Base-by-base conservation (phyloP, 2,797 vertebrate species). In the Scarus forsteni region DNA sequence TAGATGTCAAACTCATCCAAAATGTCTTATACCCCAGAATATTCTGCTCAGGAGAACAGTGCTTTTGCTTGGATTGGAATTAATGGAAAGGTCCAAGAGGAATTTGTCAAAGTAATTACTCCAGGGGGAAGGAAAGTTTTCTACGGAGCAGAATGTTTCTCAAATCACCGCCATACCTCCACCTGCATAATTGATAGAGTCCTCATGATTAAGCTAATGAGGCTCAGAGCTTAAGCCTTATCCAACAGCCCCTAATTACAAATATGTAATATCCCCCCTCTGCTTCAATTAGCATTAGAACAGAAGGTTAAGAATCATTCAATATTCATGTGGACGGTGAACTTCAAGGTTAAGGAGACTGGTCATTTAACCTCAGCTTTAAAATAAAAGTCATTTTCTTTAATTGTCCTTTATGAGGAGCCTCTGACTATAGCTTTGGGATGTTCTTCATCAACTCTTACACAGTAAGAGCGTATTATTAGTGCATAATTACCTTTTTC, bases 251-350 rank as follows among this genome's bases (percentile, higher is more conserved):
- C 78, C 91, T 93, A 92, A 93, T 93, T 93, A 91, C 87, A 93
- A 92, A 93, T 92, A 92, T 92, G 88, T 89, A 91, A 90, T 93
- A 89, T 89, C 73, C 81, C 88, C 77, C 63, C 79, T 81, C 74
- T 75, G 66, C 88, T 86, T 89, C 89, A 90, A 90, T 92, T 90
- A 91, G 87, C 86, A 85, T 82, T 82, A 89, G 90, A 92, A 86
- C 86, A 92, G 90, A 92, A 93, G 92, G 89, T 93, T 91, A 90
- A 86, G 87, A 89, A 84, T 92, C 87, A 91, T 93, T 89, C 78
- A 92, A 89, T 91, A 93, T 93, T 92, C 79, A 93, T 92, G 85
- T 9, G 59, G 85, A 87, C 60, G 75, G 87, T 87, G 84, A 92
- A 85, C 84, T 83, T 92, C 91, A 93, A 93, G 91, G 91, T 93